Evolutionary conservation across 2,113 vertebrate genomes (phyloP), one percentile per base, ranked within the genome.

Genomic region (Pyrgilauda ruficollis): DNA sequence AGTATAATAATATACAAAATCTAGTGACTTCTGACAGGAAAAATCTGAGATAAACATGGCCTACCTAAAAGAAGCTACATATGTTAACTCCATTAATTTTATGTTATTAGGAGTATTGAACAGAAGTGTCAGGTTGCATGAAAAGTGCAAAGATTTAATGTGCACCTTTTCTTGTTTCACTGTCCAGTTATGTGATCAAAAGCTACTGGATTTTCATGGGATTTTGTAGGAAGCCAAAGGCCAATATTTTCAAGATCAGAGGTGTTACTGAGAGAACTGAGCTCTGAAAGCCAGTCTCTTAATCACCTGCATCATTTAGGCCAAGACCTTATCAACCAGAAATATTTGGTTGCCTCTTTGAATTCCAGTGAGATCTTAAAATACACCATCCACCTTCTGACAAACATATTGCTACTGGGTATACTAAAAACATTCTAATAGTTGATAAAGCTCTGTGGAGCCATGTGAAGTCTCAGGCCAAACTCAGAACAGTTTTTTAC

Each of bases 391-490:
- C 15, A 58, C 15, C 17, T 87, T 75, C 55, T 95, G 43, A 62
- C 47, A 75, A 67, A 87, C 20, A 11, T 44, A 15, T 49, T 73
- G 66, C 47, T 75, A 24, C 37, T 61, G 16, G 10, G 5, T 72
- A 15, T 16, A 9, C 13, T 62, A 33, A 90, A 80, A 69, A 6
- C 4, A 30, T 49, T 26, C 46, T 50, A 19, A 31, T 27, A 39
- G 9, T 13, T 46, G 20, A 17, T 33, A 63, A 33, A 33, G 14
- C 12, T 64, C 19, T 50, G 2, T 26, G 43, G 50, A 78, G 33
- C 35, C 31, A 53, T 1, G 0, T 0, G 0, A 18, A 53, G 4
- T 53, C 37, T 67, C 49, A 21, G 4, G n/a, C 64, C 41, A 80
- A 62, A 62, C 26, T 62, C 44, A 62, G 43, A 49, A 70, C 14